Evolutionary conservation across 2,113 vertebrate genomes (phyloP).

Genomic region (Platichthys stellatus): DNA sequence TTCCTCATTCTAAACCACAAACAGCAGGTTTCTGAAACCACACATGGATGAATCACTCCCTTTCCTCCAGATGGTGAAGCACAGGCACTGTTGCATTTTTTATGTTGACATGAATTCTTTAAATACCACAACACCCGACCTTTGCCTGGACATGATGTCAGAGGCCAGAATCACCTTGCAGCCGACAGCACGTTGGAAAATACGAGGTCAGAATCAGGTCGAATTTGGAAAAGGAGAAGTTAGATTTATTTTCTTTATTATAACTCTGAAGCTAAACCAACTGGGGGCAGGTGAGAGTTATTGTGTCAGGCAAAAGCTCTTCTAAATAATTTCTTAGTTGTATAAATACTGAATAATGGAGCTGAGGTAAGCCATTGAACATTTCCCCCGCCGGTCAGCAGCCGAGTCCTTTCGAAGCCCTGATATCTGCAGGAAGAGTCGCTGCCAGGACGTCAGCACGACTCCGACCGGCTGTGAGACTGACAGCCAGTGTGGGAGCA

Average conservation of each 20-base stretch:
- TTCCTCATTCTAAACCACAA: neutral
- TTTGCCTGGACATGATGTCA: neutral
- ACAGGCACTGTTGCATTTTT: neutral
- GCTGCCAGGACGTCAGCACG: neutral
- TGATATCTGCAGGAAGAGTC: conserved; percentile 1
- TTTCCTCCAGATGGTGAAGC: neutral
- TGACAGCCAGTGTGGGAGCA: neutral
- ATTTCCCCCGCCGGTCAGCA: neutral
- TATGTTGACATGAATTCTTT: neutral
- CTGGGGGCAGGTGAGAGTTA: neutral
- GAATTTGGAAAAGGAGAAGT: too few relatives aligned
- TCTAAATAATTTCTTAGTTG: neutral
- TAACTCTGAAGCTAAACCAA: neutral
- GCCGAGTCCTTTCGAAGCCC: neutral
- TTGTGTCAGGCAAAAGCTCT: neutral
- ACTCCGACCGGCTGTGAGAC: neutral
- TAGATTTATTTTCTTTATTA: neutral
- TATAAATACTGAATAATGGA: neutral
- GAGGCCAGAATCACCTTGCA: neutral
- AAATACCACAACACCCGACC: neutral
- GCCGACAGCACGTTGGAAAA: too few relatives aligned
- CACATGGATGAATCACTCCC: neutral
- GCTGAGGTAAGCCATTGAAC: neutral
- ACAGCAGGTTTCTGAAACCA: neutral
- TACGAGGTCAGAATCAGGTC: too few relatives aligned